These are phyloP conservation scores for Polylopha cassiicola DNA, from an alignment of 2,888 invertebrate genomes.

Conservation along the genomic window DNA sequence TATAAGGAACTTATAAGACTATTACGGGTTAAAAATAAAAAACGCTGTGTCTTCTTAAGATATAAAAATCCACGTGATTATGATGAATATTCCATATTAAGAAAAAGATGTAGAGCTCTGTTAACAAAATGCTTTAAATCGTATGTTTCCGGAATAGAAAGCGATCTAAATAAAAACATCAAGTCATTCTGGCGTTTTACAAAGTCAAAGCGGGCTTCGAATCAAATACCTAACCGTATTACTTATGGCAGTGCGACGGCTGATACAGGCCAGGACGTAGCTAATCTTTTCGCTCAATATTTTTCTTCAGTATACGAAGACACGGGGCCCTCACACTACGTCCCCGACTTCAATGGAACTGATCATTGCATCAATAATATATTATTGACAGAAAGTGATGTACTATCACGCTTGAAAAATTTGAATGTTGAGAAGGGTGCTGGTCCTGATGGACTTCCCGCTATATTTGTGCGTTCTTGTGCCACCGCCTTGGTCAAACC, in stretches of 20 bases:
- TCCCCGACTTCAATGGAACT: background rate
- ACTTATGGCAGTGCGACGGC: background rate
- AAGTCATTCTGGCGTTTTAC: background rate
- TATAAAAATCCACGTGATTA: constrained; percentile 4
- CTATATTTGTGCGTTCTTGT: background rate
- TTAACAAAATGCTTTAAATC: background rate
- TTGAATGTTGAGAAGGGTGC: background rate
- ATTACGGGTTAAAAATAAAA: background rate
- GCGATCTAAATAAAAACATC: background rate
- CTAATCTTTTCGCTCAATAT: background rate
- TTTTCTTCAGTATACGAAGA: constrained; percentile 1
- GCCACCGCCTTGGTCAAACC: background rate
- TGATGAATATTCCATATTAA: background rate
- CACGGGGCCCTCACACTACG: background rate
- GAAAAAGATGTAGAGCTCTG: background rate
- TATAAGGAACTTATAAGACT: background rate
- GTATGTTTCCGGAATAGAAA: background rate
- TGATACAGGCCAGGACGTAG: background rate
- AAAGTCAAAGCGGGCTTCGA: background rate
- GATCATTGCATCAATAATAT: background rate
- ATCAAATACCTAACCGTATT: background rate
- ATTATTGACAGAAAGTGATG: background rate
- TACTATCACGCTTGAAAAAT: background rate
- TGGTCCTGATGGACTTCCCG: constrained; percentile 5
- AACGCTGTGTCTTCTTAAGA: background rate